A percentile compares a stretch with the other conserved stretches of the same genome.
Conservation (phyloP, 2,797 vertebrate species). For the Cyprinella venusta region DNA sequence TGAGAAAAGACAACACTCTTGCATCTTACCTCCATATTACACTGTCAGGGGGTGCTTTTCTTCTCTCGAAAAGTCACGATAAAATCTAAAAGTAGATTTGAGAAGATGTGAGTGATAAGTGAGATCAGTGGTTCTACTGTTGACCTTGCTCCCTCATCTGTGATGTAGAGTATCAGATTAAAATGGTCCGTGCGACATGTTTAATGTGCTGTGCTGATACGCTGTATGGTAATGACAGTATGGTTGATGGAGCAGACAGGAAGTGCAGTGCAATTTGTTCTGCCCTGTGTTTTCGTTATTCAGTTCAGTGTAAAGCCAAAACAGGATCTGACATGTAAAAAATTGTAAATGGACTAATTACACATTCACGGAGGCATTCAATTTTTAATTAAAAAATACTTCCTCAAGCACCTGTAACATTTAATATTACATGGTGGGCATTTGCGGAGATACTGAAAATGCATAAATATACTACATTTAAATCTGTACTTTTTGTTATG, state of each 20-base stretch:
- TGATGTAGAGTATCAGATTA: conserved; percentile 24
- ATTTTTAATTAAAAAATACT: background rate
- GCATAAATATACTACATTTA: no score
- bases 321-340: conserved; percentile 20
- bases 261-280: conserved; percentile 27
- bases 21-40: background rate
- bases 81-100: background rate
- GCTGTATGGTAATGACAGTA: conserved; percentile 31
- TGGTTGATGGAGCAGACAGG: conserved; percentile 24
- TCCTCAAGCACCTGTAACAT: background rate
- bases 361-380: background rate
- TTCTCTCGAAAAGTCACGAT: background rate
- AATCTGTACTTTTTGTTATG: no score
- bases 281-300: conserved; percentile 26
- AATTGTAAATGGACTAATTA: background rate
- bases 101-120: conserved; percentile 23
- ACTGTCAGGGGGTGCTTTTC: background rate
- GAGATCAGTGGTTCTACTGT: conserved; percentile 9
- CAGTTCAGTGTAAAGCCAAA: conserved; percentile 30
- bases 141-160: conserved; percentile 14
- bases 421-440: no score
- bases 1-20: background rate
- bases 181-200: conserved; percentile 23
- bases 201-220: conserved; percentile 31
- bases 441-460: no score